Conservation (phyloP, 2,888 invertebrate species). For the Timema podura region DNA sequence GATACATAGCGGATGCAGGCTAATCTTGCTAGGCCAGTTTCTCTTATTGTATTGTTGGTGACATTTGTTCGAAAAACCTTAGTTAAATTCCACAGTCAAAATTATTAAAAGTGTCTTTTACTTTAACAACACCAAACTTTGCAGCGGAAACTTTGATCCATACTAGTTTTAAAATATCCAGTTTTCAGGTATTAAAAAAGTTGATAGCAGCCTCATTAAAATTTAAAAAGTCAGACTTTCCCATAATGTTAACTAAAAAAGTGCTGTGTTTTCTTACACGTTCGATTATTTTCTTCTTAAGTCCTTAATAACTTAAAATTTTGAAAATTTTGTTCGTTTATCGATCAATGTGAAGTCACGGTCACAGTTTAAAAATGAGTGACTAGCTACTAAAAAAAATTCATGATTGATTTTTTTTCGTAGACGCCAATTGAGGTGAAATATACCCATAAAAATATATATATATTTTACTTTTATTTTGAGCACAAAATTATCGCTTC, state of each 20-base stretch:
- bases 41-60: neutral
- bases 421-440: neutral
- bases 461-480: neutral
- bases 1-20: neutral
- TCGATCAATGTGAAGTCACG: neutral
- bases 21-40: neutral
- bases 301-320: neutral
- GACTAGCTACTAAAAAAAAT: neutral
- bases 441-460: neutral
- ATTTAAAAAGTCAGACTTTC: neutral
- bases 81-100: neutral
- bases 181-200: neutral
- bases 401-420: neutral
- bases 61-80: neutral
- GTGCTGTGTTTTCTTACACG: neutral
- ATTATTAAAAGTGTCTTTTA: neutral
- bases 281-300: neutral
- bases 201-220: neutral
- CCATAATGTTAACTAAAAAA: neutral
- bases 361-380: neutral
- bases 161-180: neutral
- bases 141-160: neutral
- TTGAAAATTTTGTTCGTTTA: neutral
- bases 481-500: neutral
- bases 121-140: neutral